Evolutionary conservation across 2,888 invertebrate species (phyloP).

Genomic region (Philonicus albiceps): DNA sequence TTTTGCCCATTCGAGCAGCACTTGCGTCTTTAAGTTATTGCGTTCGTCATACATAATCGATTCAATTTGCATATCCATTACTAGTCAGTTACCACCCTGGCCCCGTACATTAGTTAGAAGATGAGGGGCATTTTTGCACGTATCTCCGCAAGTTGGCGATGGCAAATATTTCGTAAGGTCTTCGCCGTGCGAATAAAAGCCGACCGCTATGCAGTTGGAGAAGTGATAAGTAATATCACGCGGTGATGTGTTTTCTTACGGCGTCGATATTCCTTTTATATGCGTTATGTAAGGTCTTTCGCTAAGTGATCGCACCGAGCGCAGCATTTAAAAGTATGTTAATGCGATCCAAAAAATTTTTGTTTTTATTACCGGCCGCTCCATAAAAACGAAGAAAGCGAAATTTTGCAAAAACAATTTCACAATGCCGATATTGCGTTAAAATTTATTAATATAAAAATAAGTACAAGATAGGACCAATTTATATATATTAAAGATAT

Average conservation of each 20-base stretch:
- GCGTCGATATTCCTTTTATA: neutral
- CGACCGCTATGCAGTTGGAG: neutral
- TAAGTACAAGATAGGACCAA: neutral
- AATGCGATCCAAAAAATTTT: neutral
- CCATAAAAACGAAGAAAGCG: neutral
- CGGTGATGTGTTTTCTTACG: neutral
- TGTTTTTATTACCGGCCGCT: neutral
- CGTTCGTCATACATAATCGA: slow-evolving; percentile 31
- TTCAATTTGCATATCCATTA: slow-evolving; percentile 20
- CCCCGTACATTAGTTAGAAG: neutral
- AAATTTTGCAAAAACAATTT: neutral
- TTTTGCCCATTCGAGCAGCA: neutral
- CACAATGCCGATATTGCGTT: neutral
- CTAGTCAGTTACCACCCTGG: neutral
- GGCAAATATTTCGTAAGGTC: slow-evolving; percentile 10
- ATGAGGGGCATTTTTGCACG: neutral
- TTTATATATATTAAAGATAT: neutral
- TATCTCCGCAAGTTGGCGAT: neutral
- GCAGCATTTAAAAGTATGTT: neutral
- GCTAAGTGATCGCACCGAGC: neutral
- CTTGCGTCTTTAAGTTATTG: slow-evolving; percentile 5
- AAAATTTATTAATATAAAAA: neutral
- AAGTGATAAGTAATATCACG: neutral
- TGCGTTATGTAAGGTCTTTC: neutral
- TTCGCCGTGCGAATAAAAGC: neutral